Evolutionary conservation across 1,140 invertebrate genomes (phyloP), one percentile per base, ranked within the genome.

Genomic region (Wiebesia pumilae): DNA sequence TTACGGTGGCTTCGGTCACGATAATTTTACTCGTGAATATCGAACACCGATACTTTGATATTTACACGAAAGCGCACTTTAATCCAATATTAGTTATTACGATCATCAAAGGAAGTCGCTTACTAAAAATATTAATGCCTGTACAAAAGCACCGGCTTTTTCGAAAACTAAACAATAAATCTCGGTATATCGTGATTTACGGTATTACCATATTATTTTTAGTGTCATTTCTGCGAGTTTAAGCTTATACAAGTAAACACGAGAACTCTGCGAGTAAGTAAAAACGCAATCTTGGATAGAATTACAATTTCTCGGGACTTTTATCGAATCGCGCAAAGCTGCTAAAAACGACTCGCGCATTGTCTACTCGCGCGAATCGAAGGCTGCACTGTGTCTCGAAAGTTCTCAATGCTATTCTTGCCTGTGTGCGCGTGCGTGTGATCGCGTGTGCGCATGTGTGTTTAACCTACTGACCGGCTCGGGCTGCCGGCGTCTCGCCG

Each of bases 391-490:
- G 21, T 75, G 30, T 69, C 80, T 71, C 27, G 40, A n/a, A 69
- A 21, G 30, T 1, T 69, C 14, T 33, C 24, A 21, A 24, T 85
- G 81, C 73, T 62, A 24, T 81, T 87, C 75, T 77, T 85, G 83
- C 69, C 65, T 80, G 75, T 87, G 62, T 73, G 14, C 33, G 71
- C 2, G n/a, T 21, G 6, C 3, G 19, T 16, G 51, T 1, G 19
- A 33, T 14, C 33, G 9, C 3, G n/a, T 81, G 67, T 81, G 77
- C 73, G 24, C 2, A 33, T 79, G 87, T 90, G 88, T 90, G 89
- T 88, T 92, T 93, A 93, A 93, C 92, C 93, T 91, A 93, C 91
- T 93, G 93, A 93, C 92, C 92, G 90, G 92, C 91, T 92, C 85
- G 88, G 83, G 88, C 87, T 73, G 65, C 24, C 71, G 83, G 67